Conservation (phyloP, 2,888 invertebrate species). For the Anodontia alba region DNA sequence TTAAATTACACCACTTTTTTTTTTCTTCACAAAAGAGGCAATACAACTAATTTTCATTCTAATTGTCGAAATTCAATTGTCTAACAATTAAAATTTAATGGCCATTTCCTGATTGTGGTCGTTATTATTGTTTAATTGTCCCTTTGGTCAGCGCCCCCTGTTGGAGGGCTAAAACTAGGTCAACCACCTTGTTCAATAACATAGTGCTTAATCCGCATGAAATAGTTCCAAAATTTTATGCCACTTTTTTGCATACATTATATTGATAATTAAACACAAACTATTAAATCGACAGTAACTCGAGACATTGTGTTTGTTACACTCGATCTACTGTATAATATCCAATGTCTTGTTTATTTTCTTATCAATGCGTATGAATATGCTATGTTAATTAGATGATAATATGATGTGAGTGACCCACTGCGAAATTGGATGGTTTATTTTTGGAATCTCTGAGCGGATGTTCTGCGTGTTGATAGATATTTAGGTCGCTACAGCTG, state of each 20-base stretch:
- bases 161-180: conserved; percentile 57
- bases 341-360: neutral
- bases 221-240: conserved; percentile 19
- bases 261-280: too few species aligned
- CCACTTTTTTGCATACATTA: neutral
- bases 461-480: conserved; percentile 73
- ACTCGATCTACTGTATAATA: too few species aligned
- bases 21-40: too few species aligned
- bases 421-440: conserved; percentile 71
- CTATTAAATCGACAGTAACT: too few species aligned
- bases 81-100: too few species aligned
- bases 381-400: conserved; percentile 68
- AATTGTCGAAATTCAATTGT: too few species aligned
- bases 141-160: conserved; percentile 41
- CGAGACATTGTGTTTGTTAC: too few species aligned
- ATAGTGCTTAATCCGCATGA: conserved; percentile 13
- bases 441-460: conserved; percentile 76
- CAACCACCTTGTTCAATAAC: conserved; percentile 36
- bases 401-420: conserved; percentile 72
- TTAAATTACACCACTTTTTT: too few species aligned
- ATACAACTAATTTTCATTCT: too few species aligned
- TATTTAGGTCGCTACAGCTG: conserved; percentile 76
- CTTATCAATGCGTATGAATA: conserved; percentile 61
- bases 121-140: conserved; percentile 40
- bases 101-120: too few species aligned